Base-by-base conservation (phyloP, 2,888 invertebrate species). In the Oithona nana region DNA sequence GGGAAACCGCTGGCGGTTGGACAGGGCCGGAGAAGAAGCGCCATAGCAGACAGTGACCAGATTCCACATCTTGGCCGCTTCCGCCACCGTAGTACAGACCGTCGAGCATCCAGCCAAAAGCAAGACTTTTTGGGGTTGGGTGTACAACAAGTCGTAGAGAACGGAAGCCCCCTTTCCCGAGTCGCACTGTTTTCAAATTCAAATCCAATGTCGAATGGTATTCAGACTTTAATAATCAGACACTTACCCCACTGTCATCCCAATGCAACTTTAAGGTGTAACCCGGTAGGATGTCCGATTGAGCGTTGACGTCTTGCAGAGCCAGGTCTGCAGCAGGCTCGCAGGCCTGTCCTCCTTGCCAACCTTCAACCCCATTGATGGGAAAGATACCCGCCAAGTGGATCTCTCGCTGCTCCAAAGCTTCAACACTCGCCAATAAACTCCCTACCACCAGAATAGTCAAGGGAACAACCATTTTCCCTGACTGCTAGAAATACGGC, bases 51-150 rank as follows among this genome's bases (percentile, higher is more conserved):
- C 97, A 78, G 98, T 97, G 73, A 98, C 88, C 66, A 98, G 81
- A 76, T 99, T 97, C 97, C 97, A 99, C 89, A 97, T 95, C 77
- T 93, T 94, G 63, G 97, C 97, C 51, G 97, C 94, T 76, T 98
- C 97, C 1, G 97, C 97, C 16, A 98, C 94, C 54, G 97, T 94
- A 26, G 98, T 98, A 71, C 97, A 97, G 28, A 98, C 97, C 8
- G 94, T 94, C 69, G 94, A 94, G 75, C 98, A 99, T 61, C 98
- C 98, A 50, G 92, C 90, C 60, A 98, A 78, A 65, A 95, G 76
- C 80, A 94, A 84, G 70, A 94, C 78, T 76, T 94, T 97, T 72
- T 88, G 88, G 22, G 94, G 94, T 65, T 84, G 84, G 75, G 86
- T 90, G 80, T 98, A 98, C 67, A 98, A 81, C 66, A 98, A 80